A percentile compares a stretch with the other conserved stretches of the same genome.
Evolutionary conservation across 2,888 invertebrate species (phyloP).

Genomic region (Drosophila formosana): DNA sequence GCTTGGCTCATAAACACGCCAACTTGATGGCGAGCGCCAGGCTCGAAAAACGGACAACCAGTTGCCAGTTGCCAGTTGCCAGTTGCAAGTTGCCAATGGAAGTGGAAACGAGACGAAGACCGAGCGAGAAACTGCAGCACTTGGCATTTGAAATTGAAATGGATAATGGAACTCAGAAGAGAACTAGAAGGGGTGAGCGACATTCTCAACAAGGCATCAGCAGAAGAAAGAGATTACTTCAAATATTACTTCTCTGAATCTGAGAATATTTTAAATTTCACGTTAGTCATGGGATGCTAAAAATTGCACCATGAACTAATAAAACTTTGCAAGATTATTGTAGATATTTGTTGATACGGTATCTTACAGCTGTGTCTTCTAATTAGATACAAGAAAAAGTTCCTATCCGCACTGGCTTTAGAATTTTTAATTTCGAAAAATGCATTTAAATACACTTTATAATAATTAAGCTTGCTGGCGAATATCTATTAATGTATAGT

Average conservation of each 20-base stretch:
- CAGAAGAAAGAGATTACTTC: not conserved
- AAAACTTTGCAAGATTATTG: too few species aligned
- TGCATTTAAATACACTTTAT: too few species aligned
- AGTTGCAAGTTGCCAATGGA: conserved; percentile 19
- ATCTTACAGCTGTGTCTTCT: too few species aligned
- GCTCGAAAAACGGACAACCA: conserved; percentile 47
- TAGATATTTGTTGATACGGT: too few species aligned
- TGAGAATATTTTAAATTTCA: not conserved
- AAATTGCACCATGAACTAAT: too few species aligned
- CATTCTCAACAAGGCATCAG: not conserved
- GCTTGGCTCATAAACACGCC: conserved; percentile 81
- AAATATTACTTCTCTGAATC: not conserved
- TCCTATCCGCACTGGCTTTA: too few species aligned
- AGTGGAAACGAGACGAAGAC: not conserved
- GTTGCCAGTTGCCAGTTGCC: conserved; percentile 30
- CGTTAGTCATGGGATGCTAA: too few species aligned
- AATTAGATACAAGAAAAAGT: too few species aligned
- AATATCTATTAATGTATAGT: too few species aligned
- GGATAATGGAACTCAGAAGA: conserved; percentile 22
- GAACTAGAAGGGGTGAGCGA: not conserved
- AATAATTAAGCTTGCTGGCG: too few species aligned
- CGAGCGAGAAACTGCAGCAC: conserved; percentile 4
- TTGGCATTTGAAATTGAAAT: conserved; percentile 41
- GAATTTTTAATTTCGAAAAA: too few species aligned
- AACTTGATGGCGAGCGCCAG: conserved; percentile 82